Evolutionary conservation across 1,140 invertebrate genomes (phyloP), one percentile per base, ranked within the genome.

Genomic region (Polyergus mexicanus): DNA sequence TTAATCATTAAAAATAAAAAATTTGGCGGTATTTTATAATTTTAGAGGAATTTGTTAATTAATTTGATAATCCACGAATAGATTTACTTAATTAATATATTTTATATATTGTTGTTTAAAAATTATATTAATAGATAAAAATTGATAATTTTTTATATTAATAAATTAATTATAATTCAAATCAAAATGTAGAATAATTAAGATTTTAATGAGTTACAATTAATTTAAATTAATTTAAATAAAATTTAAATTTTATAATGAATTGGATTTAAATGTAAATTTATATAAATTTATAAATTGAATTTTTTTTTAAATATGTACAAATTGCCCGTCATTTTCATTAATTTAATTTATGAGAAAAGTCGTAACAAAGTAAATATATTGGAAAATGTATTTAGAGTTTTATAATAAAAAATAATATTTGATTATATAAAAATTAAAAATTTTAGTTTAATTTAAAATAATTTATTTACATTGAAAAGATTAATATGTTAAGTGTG

Each of bases 331-430:
- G 54, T 56, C 54, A 56, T 22, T 56, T 13, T 56, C 13, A 56
- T n/a, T 2, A 56, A 28, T 1, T 1, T 28, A 0, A 28, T 28
- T 28, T 56, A 0, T 56, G 13, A 56, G 54, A 56, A n/a, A 56
- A 56, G 54, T 56, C 54, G 54, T n/a, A 56, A 56, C 54, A 56
- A n/a, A 56, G 54, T 56, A 56, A 22, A n/a, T 56, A 8, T 56
- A 56, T 8, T 56, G 54, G 54, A 56, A 56, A n/a, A 6, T 56
- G 54, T 56, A 22, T n/a, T 22, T 56, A 56, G 51, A n/a, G n/a
- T n/a, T n/a, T n/a, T n/a, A n/a, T n/a, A n/a, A n/a, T n/a, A n/a
- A n/a, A n/a, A n/a, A n/a, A n/a, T n/a, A n/a, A n/a, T n/a, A n/a
- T n/a, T n/a, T n/a, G n/a, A n/a, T n/a, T n/a, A n/a, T n/a, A n/a